Conservation (phyloP, 2,888 invertebrate genomes). For the Agapostemon virescens region DNA sequence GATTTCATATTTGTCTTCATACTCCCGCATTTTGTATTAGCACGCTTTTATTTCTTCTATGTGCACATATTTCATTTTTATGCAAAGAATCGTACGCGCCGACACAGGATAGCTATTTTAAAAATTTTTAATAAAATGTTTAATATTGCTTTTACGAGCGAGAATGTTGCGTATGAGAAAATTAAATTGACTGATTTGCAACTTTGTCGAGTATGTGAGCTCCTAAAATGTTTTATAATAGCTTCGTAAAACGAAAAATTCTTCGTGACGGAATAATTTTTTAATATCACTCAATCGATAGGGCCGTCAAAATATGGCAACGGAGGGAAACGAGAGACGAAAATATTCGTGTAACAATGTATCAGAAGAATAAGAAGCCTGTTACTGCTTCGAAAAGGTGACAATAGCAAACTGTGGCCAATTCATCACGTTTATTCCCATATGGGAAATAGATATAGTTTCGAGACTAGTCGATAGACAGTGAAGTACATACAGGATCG, state of each 20-base stretch:
- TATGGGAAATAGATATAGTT: not conserved
- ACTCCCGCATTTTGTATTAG: not conserved
- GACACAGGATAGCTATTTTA: not conserved
- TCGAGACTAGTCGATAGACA: not conserved
- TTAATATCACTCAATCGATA: not conserved
- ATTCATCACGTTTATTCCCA: slow-evolving; percentile 4
- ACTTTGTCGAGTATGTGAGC: not conserved
- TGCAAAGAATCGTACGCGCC: not conserved
- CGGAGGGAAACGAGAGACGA: not conserved
- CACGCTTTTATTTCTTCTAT: not conserved
- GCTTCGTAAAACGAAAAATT: not conserved
- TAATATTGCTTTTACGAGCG: not conserved
- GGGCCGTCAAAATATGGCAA: not conserved
- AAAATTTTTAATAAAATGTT: slow-evolving; percentile 6
- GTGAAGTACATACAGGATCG: not conserved
- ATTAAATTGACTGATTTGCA: slow-evolving; percentile 11
- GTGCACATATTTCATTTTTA: not conserved
- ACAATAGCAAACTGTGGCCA: not conserved
- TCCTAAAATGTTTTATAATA: slow-evolving; percentile 7
- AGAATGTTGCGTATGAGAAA: not conserved
- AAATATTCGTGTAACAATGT: not conserved
- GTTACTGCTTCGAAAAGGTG: not conserved
- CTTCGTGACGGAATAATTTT: not conserved
- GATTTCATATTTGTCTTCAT: not conserved
- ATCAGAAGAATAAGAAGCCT: not conserved